These are phyloP conservation scores for Phasia obesa DNA, from an alignment of 2,888 invertebrate species.

Conservation along the genomic window DNA sequence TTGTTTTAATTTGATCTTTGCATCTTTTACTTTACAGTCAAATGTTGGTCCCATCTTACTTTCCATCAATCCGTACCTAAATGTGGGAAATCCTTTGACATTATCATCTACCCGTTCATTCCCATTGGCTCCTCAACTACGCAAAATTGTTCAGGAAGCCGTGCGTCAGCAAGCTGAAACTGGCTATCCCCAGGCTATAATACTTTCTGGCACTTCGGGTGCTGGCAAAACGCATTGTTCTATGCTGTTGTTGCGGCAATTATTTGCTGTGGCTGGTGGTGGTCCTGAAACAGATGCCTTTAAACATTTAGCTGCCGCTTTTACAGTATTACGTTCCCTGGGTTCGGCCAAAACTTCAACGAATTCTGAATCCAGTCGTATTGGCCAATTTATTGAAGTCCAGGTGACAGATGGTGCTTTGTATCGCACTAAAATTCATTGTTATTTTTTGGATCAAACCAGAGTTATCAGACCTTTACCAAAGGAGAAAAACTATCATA, in stretches of 20 bases:
- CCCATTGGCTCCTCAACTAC: conserved; percentile 90
- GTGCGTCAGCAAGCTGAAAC: conserved; percentile 97
- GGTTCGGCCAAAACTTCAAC: conserved; percentile 95
- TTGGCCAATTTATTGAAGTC: conserved; percentile 97
- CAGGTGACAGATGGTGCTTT: conserved; percentile 97
- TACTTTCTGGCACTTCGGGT: conserved; percentile 94
- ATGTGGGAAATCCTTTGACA: conserved; percentile 93
- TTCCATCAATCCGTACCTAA: conserved; percentile 94
- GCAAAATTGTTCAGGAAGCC: conserved; percentile 94
- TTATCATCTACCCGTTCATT: conserved; percentile 90
- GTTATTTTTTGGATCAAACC: conserved; percentile 97
- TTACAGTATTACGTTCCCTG: conserved; percentile 95
- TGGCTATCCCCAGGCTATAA: conserved; percentile 97
- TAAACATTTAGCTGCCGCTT: conserved; percentile 96
- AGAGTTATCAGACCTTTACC: conserved; percentile 93
- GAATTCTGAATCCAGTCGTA: conserved; percentile 96
- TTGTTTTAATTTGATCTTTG: background rate
- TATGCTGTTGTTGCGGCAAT: conserved; percentile 93
- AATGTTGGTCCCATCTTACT: conserved; percentile 95
- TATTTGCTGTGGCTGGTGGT: conserved; percentile 97
- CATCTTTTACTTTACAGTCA: conserved; percentile 86
- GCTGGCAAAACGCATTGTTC: conserved; percentile 97
- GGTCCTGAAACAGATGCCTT: conserved; percentile 98
- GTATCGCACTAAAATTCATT: conserved; percentile 97
- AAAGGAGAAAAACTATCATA: conserved; percentile 97